Evolutionary conservation across 2,113 vertebrate species (phyloP), one percentile per base, ranked within the genome.

Genomic region (Polypterus senegalus): DNA sequence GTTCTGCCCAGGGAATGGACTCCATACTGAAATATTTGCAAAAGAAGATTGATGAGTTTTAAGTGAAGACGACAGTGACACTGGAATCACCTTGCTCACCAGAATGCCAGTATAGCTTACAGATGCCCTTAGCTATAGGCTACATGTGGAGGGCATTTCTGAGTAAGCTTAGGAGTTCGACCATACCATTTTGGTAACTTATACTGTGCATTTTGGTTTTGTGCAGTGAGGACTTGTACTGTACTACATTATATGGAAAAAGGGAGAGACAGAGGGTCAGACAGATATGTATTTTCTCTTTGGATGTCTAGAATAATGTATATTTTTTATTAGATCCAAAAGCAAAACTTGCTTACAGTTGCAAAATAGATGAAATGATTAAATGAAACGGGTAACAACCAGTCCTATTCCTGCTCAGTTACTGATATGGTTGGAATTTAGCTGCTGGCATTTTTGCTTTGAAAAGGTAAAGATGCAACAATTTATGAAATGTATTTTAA

Each of bases 11-110:
- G 77, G n/a, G 96, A 53, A 92, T 94, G 69, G 93, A 99, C 82
- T 90, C 96, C 51, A 96, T 99, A 76, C 76, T 99, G 62, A 92
- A 89, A 75, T 91, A 94, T 65, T 80, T 98, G 66, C 95, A 98
- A n/a, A 89, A 84, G 71, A 91, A 91, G 70, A 92, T 92, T 0
- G 91, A 95, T 60, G 89, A 95, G 69, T 92, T 89, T 72, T 97
- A 89, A 89, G 55, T 6, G 51, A 47, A 73, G 47, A 52, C 45
- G 62, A 47, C 7, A 64, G 60, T 63, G 69, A 75, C 78, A 72
- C 74, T 76, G 72, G n/a, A 77, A 71, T 71, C 73, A 64, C 49
- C 11, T 57, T 68, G 67, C 60, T 65, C 74, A 52, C 65, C 67
- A 54, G 77, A 69, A 79, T 69, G 62, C 48, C 54, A 52, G n/a